phyloP scores from a whole-genome alignment of 2,113 vertebrate species.

The Lagopus muta region DNA sequence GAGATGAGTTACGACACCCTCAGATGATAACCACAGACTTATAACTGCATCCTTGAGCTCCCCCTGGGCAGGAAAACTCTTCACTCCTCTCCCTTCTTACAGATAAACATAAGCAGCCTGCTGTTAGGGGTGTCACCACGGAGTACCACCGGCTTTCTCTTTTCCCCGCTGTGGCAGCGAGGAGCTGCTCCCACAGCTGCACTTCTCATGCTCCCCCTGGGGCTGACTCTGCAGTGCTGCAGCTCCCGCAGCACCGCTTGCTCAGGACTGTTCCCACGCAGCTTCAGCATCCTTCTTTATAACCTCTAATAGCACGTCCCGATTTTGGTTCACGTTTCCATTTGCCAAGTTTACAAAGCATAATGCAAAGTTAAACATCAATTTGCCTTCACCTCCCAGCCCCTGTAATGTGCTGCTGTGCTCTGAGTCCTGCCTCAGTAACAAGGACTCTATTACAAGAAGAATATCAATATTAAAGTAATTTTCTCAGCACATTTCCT shows the following conservation, averaged over 20 bases:
- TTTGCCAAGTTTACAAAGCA: not conserved
- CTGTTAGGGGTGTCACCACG: not conserved
- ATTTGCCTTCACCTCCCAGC: not conserved
- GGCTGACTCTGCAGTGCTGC: not conserved
- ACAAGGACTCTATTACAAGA: not conserved
- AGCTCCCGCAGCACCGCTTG: not conserved
- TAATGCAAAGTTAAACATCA: not conserved
- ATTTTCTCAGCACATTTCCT: constrained; percentile 52
- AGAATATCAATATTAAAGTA: constrained; percentile 52
- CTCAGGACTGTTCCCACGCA: accelerated
- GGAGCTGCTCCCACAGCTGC: not conserved
- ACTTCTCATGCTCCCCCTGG: too few relatives aligned
- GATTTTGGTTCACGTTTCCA: not conserved
- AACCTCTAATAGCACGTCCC: not conserved
- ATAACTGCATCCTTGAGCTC: not conserved
- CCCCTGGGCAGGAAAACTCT: not conserved
- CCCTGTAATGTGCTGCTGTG: not conserved
- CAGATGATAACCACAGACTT: not conserved
- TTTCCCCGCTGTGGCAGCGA: not conserved
- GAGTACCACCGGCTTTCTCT: accelerated
- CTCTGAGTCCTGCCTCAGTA: not conserved
- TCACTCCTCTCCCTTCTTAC: not conserved
- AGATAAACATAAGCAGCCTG: not conserved
- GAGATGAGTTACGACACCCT: not conserved
- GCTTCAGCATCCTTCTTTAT: not conserved